Evolutionary conservation across 1,140 invertebrate species (phyloP), one percentile per base, ranked within the genome.

Genomic region (Zeugodacus cucurbitae): DNA sequence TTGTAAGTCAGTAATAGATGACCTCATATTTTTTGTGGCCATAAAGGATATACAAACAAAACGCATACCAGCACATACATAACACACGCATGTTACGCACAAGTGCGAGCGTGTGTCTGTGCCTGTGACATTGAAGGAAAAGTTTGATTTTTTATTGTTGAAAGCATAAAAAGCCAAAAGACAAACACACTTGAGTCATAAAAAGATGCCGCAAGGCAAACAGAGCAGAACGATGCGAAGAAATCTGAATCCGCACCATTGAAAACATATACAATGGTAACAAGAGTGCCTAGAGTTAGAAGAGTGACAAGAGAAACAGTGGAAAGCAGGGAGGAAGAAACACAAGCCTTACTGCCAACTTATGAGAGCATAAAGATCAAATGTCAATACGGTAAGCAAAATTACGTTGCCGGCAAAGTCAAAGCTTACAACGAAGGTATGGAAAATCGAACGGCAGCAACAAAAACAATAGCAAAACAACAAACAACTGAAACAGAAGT

Each of bases 81-180:
- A 62, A 62, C 82, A 54, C 41, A 64, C 41, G 48, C 34, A 37
- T 70, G 86, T 17, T 41, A 48, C 44, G 74, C 74, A 29, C 44
- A 64, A 86, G 26, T 58, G 34, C 17, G n/a, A 37, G 22, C 34
- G 17, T 87, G 44, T 48, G n/a, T 29, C 44, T 37, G 11, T 74
- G 85, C 41, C 14, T 14, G 10, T 70, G 57, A 62, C n/a, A 26
- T 26, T 58, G 57, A 86, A 86, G 37, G 22, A 86, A 58, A 64
- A 82, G 32, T 59, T 88, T 89, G 88, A 64, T 87, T 89, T 89
- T 89, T 89, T 89, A 88, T 88, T 89, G 87, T 89, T 88, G 67
- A 87, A 88, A 89, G 64, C 87, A 88, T 88, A 89, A 88, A 89
- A 89, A 89, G 88, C 88, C 88, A 87, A 89, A 89, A 88, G 88